phyloP scores from a whole-genome alignment of 2,797 vertebrate genomes.

The Sus cebifrons region DNA sequence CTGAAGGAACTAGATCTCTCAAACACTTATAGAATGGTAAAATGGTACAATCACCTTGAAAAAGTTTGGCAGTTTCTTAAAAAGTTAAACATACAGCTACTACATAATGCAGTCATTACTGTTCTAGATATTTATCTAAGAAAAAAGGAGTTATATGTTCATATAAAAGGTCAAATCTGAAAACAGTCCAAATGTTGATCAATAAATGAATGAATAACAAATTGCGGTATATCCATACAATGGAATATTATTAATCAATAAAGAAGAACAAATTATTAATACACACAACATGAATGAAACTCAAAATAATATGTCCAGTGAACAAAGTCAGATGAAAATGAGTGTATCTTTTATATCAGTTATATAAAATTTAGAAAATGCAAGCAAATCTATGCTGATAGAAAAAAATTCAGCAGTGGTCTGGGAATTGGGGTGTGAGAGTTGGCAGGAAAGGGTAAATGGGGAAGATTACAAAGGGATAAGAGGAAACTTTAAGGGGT shows the following conservation, averaged over 20 bases:
- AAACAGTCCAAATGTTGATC: neutral
- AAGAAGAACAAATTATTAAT: neutral
- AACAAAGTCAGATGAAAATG: neutral
- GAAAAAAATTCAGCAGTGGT: neutral
- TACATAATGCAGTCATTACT: neutral
- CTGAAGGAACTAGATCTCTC: neutral
- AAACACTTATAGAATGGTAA: neutral
- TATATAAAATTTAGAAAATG: conserved; percentile 21
- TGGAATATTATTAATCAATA: neutral
- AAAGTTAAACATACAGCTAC: neutral
- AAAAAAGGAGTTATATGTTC: neutral
- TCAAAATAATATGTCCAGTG: neutral
- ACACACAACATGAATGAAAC: neutral
- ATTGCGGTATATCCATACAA: neutral
- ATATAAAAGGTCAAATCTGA: neutral
- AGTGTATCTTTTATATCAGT: neutral
- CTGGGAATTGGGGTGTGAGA: neutral
- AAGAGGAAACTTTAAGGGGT: neutral
- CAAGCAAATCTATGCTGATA: neutral
- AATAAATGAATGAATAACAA: neutral
- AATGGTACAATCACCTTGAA: neutral
- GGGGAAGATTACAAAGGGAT: neutral
- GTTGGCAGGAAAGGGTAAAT: neutral
- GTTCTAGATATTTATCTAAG: neutral
- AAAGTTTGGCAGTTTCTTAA: neutral